A percentile compares a stretch with the other conserved stretches of the same genome.
Evolutionary conservation across 2,888 invertebrate species (phyloP).

Genomic region (Lymantria dispar): DNA sequence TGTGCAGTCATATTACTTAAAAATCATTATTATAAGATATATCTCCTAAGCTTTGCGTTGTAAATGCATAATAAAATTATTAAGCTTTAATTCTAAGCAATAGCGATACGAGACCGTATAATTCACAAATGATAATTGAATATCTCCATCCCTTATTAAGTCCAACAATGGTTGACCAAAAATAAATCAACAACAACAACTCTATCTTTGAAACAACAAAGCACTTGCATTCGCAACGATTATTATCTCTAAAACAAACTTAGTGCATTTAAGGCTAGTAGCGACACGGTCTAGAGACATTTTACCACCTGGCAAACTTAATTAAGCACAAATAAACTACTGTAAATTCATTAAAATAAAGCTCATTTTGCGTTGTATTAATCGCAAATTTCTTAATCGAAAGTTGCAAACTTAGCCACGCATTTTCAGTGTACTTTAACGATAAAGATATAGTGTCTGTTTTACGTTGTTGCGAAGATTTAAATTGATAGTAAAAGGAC

Average conservation of each 20-base stretch:
- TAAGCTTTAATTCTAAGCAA: neutral
- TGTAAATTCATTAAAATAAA: constrained; percentile 39
- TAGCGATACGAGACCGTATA: constrained; percentile 5
- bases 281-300: constrained; percentile 79
- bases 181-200: constrained; percentile 78
- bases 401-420: constrained; percentile 10
- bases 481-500: constrained; percentile 68
- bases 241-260: constrained; percentile 81
- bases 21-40: too few species aligned
- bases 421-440: constrained; percentile 38
- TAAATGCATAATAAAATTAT: neutral
- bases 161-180: constrained; percentile 71
- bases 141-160: constrained; percentile 56
- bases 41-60: too few species aligned
- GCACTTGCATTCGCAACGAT: constrained; percentile 76
- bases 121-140: constrained; percentile 40
- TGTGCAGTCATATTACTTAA: too few species aligned
- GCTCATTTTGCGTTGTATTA: constrained; percentile 40
- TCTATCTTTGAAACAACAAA: constrained; percentile 78
- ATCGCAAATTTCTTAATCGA: constrained; percentile 33
- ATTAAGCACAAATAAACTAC: constrained; percentile 31
- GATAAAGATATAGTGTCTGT: constrained; percentile 32
- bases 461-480: constrained; percentile 42
- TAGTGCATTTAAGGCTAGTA: constrained; percentile 80
- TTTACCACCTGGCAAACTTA: constrained; percentile 55